These are phyloP conservation scores for Ficedula albicollis DNA, from an alignment of 2,797 vertebrate species.

Conservation along the genomic window DNA sequence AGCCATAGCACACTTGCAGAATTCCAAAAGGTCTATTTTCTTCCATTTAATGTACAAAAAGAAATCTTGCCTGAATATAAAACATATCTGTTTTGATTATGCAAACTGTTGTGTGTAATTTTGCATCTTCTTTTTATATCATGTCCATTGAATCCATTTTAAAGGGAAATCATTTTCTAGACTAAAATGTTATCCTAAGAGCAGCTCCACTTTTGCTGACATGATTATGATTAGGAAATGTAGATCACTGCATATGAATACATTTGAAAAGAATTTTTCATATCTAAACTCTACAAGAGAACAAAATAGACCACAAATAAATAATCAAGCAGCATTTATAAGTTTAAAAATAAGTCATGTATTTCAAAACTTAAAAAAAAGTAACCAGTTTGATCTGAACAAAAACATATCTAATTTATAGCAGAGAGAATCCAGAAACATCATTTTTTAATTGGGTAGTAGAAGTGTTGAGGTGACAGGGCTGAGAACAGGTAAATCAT, in stretches of 20 bases:
- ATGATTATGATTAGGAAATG: conserved; percentile 84
- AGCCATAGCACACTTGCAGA: conserved; percentile 72
- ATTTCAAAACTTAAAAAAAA: conserved; percentile 62
- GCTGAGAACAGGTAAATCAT: conserved; percentile 85
- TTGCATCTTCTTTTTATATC: conserved; percentile 81
- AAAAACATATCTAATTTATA: conserved; percentile 69
- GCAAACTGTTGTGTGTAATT: conserved; percentile 84
- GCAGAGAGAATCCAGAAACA: conserved; percentile 63
- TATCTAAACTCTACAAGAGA: conserved; percentile 78
- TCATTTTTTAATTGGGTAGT: conserved; percentile 76
- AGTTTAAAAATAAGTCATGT: conserved; percentile 78
- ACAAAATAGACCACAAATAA: conserved; percentile 81
- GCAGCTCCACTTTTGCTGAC: conserved; percentile 80
- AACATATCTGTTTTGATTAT: conserved; percentile 84
- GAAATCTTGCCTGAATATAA: conserved; percentile 79
- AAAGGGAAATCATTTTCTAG: conserved; percentile 82
- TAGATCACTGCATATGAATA: conserved; percentile 80
- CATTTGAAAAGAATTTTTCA: conserved; percentile 78
- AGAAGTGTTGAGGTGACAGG: conserved; percentile 77
- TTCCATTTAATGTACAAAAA: conserved; percentile 78
- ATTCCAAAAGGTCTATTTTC: conserved; percentile 79
- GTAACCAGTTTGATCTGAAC: conserved; percentile 69
- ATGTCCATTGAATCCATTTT: conserved; percentile 84
- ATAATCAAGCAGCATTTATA: conserved; percentile 81
- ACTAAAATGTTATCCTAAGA: conserved; percentile 81